Base-by-base conservation (phyloP, 1,140 invertebrate species). In the Scaptomyza pallida region DNA sequence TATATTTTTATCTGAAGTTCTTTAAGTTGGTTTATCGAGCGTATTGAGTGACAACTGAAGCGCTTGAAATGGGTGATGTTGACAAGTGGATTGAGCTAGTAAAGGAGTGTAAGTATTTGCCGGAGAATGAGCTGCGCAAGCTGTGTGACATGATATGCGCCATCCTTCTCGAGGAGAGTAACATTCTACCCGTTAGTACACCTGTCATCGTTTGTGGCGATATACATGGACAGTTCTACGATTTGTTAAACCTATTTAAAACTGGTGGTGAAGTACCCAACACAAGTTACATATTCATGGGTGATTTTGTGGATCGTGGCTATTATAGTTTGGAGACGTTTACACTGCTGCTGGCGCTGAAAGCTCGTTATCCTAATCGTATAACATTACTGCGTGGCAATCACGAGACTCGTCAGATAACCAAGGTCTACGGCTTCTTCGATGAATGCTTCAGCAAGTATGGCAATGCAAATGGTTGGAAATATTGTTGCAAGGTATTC, bases 391-490 rank as follows among this genome's bases (percentile, higher is more conserved):
- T 99, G 47, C 92, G 99, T 85, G 99, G 99, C 64, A 99, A 99
- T 92, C 98, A 99, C 93, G 99, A 99, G 93, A 99, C 98, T 72
- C 94, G 98, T 75, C 98, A 99, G 93, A 99, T 99, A 61, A 99
- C 99, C 64, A 98, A 99, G 93, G 98, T 99, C 13, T 99, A 99
- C 94, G 99, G 99, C 47, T 99, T 99, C 94, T 99, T 99, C 93
- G 98, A 99, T 94, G 98, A 99, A 93, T 99, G 98, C 93, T 95
- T 98, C 89, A 98, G 95, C 61, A 99, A 99, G 93, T 99, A 99
- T 94, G 98, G 98, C 51, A 99, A 99, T 94, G 95, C 97, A 54
- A 99, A 99, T 94, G 97, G 98, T 48, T 99, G 98, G 98, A 97
- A 97, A 92, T 97, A 98, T 92, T 99, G 98, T 92, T 99, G 98